Evolutionary conservation across 2,797 vertebrate species (phyloP).

Genomic region (Enteromius argenteus): DNA sequence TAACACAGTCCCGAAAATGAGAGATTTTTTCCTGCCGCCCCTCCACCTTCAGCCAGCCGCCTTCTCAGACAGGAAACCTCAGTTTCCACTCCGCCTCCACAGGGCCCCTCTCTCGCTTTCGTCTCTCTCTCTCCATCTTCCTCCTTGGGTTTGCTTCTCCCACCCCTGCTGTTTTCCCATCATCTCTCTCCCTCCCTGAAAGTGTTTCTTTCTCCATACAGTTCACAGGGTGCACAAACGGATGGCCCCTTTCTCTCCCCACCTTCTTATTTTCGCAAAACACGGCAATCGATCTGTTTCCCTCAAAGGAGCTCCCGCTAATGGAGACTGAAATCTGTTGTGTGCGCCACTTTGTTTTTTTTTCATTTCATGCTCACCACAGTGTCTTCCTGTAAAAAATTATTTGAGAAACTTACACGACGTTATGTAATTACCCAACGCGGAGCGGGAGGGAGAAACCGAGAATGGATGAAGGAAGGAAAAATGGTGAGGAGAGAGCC

Average conservation of each 20-base stretch:
- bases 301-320: conserved; percentile 25
- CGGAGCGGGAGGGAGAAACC: conserved; percentile 20
- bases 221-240: conserved; percentile 39
- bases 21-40: conserved; percentile 63
- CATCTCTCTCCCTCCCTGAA: conserved; percentile 40
- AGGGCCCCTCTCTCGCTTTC: conserved; percentile 65
- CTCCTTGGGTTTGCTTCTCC: conserved; percentile 27
- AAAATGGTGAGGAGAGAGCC: conserved; percentile 21
- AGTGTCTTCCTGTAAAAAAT: conserved; percentile 43
- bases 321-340: conserved; percentile 15
- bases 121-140: conserved; percentile 13
- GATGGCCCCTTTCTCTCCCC: conserved; percentile 22
- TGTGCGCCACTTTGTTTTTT: not conserved
- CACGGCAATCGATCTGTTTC: conserved; percentile 33
- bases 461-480: conserved; percentile 26
- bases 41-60: conserved; percentile 71
- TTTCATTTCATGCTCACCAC: not conserved
- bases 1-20: conserved; percentile 60
- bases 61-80: conserved; percentile 84
- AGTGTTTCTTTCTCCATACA: conserved; percentile 36
- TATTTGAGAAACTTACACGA: not conserved
- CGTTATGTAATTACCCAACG: conserved; percentile 52
- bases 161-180: conserved; percentile 46
- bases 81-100: conserved; percentile 79
- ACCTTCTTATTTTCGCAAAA: conserved; percentile 44